Evolutionary conservation across 2,113 vertebrate species (phyloP).

Genomic region (Jaculus jaculus): DNA sequence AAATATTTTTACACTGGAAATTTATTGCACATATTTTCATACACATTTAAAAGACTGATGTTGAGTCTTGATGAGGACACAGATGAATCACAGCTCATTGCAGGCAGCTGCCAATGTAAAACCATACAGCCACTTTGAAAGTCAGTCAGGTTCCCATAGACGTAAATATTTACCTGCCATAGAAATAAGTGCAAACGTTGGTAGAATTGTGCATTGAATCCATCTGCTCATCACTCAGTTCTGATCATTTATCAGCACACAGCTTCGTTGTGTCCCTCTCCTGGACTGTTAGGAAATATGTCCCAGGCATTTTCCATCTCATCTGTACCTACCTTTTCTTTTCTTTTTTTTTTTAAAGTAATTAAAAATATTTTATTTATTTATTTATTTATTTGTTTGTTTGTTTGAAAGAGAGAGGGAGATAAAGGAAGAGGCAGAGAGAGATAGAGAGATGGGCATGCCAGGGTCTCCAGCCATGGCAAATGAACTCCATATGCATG

Average conservation of each 20-base stretch:
- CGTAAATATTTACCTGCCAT: neutral
- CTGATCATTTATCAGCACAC: neutral
- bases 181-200: neutral
- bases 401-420: too few species aligned
- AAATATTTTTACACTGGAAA: neutral
- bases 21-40: neutral
- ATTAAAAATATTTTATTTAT: too few species aligned
- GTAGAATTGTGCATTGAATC: neutral
- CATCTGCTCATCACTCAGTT: neutral
- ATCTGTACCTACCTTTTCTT: neutral
- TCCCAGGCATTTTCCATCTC: conserved; percentile 11
- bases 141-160: neutral
- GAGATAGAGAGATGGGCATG: too few species aligned
- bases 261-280: neutral
- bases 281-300: neutral
- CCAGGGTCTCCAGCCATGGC: too few species aligned
- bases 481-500: too few species aligned
- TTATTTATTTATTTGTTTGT: too few species aligned
- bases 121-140: neutral
- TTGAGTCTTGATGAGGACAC: neutral
- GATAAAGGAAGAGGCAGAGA: too few species aligned
- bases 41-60: neutral
- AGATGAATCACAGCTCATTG: neutral
- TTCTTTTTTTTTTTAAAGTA: too few species aligned
- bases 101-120: neutral